Base-by-base conservation (phyloP, 2,888 invertebrate species). In the Cephus nigrinus region DNA sequence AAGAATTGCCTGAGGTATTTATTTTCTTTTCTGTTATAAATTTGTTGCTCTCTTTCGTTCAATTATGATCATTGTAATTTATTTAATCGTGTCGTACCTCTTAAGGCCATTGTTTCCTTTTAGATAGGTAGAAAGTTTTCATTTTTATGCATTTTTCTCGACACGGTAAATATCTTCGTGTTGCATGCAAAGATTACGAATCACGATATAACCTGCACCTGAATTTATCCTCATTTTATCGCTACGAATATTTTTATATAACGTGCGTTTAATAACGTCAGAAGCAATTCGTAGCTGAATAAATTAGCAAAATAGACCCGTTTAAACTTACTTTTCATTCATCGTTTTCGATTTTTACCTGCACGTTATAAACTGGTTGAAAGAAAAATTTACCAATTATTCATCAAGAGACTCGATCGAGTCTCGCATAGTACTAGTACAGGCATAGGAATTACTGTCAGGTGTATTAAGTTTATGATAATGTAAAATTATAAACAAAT, bases 1-100 rank as follows among this genome's bases (percentile, higher is more conserved):
- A 88, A 79, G 86, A 86, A 75, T 79, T 91, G 76, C 89, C 91
- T 0, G 88, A 90, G 87, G 90, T 90, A 82, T 82, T 76, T 90
- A 82, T 82, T 76, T 31, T 30, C 23, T 55, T 69, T 12, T 35
- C 68, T 71, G 5, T 30, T 75, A 36, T 71, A 74, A 77, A 75
- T 32, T 71, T 32, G 0, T 23, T 31, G 32, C 33, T 32, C n/a
- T 12, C 33, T 31, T 55, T 55, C 15, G 23, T 55, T 23, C 23
- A 9, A 9, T 9, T 9, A 23, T 23, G 23, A 55, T 55, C 23
- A 23, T 23, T 23, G 9, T 23, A 55, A 55, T 55, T 55, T 55
- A 55, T 55, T 55, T 1, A 55, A 55, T 23, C 23, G 23, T 55
- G 23, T 9, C 55, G 55, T 55, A 23, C 55, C 9, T 55, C 55